Evolutionary conservation across 2,113 vertebrate genomes (phyloP).

Genomic region (Urocitellus parryii): DNA sequence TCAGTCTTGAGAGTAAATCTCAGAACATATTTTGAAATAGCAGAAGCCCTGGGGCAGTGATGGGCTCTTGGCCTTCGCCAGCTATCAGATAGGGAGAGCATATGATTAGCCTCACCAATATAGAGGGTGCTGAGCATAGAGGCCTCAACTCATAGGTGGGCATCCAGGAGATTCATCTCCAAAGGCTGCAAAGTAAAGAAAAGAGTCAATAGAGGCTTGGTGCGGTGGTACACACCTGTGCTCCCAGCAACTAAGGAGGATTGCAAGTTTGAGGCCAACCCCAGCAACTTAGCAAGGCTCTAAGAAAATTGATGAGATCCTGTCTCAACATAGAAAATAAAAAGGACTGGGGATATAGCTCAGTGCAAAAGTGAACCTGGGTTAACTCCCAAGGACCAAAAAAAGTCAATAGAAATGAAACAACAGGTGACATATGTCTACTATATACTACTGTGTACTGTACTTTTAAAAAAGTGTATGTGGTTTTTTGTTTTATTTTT

Average conservation of each 20-base stretch:
- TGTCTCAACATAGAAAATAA: too few species aligned
- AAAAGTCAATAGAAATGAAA: background rate
- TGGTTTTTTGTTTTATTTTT: too few species aligned
- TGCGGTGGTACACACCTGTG: too few species aligned
- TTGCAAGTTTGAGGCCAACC: too few species aligned
- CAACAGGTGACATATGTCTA: background rate
- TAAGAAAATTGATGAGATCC: too few species aligned
- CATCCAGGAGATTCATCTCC: background rate
- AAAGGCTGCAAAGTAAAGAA: background rate
- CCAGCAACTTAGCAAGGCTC: too few species aligned
- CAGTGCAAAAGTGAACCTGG: too few species aligned
- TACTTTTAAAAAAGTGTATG: too few species aligned
- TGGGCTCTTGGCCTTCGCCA: background rate
- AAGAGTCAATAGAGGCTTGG: background rate
- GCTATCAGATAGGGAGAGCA: background rate
- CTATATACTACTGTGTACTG: too few species aligned
- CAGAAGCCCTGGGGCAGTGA: background rate
- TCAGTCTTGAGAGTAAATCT: background rate
- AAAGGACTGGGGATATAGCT: too few species aligned
- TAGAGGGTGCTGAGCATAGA: background rate
- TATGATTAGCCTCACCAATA: fast-evolving
- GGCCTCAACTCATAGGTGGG: background rate
- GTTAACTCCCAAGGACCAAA: too few species aligned
- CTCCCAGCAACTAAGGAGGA: too few species aligned
- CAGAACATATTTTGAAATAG: background rate